Evolutionary conservation across 2,888 invertebrate species (phyloP).

Genomic region (Tenthredo mesomela): DNA sequence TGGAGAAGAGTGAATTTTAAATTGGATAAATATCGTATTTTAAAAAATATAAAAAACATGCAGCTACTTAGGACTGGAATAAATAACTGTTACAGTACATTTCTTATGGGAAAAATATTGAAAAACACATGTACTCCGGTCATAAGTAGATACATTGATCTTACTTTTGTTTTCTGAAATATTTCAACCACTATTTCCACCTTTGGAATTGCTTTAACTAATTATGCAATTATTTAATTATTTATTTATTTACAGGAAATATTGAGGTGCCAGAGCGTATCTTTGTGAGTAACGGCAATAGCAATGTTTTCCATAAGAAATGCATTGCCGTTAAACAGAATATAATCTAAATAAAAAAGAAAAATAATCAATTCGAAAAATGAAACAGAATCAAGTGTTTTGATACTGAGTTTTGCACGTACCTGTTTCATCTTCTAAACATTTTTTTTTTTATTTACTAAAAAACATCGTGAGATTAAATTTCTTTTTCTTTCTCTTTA

Average conservation of each 20-base stretch:
- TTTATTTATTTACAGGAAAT: constrained; percentile 22
- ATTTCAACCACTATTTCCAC: constrained; percentile 65
- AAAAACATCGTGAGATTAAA: not conserved
- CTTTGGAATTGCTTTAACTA: constrained; percentile 71
- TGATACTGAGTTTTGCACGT: constrained; percentile 72
- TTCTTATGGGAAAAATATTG: constrained; percentile 73
- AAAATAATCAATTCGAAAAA: constrained; percentile 57
- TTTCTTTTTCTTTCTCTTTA: constrained; percentile 47
- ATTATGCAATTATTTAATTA: not conserved
- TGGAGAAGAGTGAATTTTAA: not conserved
- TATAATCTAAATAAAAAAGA: constrained; percentile 55
- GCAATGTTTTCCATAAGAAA: constrained; percentile 75
- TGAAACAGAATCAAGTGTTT: constrained; percentile 63
- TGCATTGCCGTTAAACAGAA: constrained; percentile 72
- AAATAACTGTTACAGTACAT: constrained; percentile 71
- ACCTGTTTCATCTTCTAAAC: constrained; percentile 67
- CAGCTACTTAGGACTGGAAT: constrained; percentile 75
- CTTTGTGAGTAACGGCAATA: constrained; percentile 64
- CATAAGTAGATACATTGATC: constrained; percentile 70
- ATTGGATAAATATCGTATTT: not conserved
- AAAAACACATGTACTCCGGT: constrained; percentile 65
- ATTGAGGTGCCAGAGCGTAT: not conserved
- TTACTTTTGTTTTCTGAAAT: constrained; percentile 54
- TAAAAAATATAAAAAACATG: constrained; percentile 65
- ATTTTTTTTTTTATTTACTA: constrained; percentile 45